Percentiles rank a stretch among this genome's conserved stretches.
Conservation (phyloP, 2,113 vertebrate genomes). For the Gallinago jamesoni region DNA sequence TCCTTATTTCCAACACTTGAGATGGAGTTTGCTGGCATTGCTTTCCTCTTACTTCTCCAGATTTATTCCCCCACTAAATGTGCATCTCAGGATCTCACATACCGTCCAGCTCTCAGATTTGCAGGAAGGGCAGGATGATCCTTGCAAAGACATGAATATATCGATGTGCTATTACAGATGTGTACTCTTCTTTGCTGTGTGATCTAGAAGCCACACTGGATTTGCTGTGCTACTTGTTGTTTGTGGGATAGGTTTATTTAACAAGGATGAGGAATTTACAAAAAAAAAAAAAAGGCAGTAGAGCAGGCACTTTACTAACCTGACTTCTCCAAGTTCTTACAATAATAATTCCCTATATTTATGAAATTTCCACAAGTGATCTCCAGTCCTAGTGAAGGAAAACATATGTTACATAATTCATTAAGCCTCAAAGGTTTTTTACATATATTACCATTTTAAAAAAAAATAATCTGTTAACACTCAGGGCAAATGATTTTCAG, state of each 20-base stretch:
- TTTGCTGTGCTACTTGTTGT: neutral
- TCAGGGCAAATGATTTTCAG: neutral
- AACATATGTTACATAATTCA: constrained; percentile 33
- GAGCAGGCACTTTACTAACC: neutral
- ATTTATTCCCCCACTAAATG: neutral
- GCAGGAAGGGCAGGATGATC: neutral
- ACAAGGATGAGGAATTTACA: neutral
- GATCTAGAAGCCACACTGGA: neutral
- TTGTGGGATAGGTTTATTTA: neutral
- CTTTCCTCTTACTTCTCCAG: neutral
- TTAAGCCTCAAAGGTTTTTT: constrained; percentile 18
- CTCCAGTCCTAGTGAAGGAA: constrained; percentile 11
- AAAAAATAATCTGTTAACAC: neutral
- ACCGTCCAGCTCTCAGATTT: neutral
- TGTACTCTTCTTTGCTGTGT: neutral
- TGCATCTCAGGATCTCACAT: neutral
- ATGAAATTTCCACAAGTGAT: constrained; percentile 24
- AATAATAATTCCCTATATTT: constrained; percentile 11
- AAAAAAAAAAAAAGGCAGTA: neutral
- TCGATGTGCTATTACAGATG: neutral
- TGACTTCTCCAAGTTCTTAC: neutral
- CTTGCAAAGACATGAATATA: neutral
- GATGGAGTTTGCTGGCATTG: neutral
- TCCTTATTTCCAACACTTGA: neutral
- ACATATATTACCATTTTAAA: neutral